phyloP scores from a whole-genome alignment of 2,888 invertebrate genomes.

The Opisthograptis luteolata region DNA sequence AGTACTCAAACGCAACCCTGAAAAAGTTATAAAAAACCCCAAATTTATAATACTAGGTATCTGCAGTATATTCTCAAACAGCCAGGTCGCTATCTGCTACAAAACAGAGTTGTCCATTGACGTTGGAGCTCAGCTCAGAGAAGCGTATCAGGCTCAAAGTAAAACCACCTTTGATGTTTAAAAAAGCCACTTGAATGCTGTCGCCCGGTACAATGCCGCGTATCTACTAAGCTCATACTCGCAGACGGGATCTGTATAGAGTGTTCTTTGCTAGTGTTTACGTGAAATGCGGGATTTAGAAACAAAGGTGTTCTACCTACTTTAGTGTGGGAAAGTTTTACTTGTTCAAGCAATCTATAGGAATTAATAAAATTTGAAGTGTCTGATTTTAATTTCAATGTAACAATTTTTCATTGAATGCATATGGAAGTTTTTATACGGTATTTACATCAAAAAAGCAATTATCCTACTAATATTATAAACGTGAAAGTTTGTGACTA shows the following conservation, averaged over 20 bases:
- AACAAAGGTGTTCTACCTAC: slow-evolving; percentile 1
- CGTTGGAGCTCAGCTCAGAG: slow-evolving; percentile 15
- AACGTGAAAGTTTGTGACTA: no score
- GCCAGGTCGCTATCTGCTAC: slow-evolving; percentile 1
- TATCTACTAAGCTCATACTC: slow-evolving; percentile 31
- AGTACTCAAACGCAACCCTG: no score
- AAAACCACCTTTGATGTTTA: slow-evolving; percentile 63
- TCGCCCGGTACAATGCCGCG: slow-evolving; percentile 50
- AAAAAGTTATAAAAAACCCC: no score
- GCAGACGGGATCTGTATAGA: slow-evolving; percentile 12
- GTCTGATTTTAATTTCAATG: no score
- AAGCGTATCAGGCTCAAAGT: slow-evolving; percentile 46
- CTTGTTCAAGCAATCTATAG: no score
- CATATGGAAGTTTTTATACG: no score
- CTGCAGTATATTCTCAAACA: no score
- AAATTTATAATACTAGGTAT: no score
- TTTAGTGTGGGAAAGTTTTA: neutral
- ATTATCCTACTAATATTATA: no score
- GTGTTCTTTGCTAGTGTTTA: slow-evolving; percentile 15
- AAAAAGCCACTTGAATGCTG: slow-evolving; percentile 65
- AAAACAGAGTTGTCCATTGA: slow-evolving; percentile 20
- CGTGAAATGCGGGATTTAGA: slow-evolving; percentile 11
- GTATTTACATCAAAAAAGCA: no score
- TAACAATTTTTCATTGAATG: no score
- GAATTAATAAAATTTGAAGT: no score